phyloP scores from a whole-genome alignment of 1,140 invertebrate genomes.

The Drosophila sturtevanti region DNA sequence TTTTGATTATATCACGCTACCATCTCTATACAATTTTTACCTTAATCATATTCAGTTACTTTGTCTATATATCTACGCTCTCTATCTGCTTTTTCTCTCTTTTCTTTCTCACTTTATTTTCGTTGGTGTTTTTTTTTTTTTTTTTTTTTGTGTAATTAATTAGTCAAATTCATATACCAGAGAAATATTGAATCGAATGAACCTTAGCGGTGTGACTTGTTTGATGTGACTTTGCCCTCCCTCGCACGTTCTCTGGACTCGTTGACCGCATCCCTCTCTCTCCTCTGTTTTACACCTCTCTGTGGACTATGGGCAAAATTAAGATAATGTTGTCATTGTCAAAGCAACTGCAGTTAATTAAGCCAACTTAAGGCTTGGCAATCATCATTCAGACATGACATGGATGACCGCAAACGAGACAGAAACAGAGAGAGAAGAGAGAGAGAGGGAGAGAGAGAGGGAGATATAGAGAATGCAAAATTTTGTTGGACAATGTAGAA shows the following conservation, averaged over 20 bases:
- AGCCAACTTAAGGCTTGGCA: conserved; percentile 64
- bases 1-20: background rate
- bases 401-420: conserved; percentile 18
- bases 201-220: conserved; percentile 29
- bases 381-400: conserved; percentile 13
- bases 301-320: conserved; percentile 42
- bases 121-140: conserved; percentile 30
- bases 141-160: conserved; percentile 78
- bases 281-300: background rate
- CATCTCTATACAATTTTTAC: background rate
- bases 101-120: conserved; percentile 25
- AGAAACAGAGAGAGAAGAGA: conserved; percentile 19
- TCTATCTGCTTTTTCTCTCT: background rate
- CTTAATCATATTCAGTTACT: background rate
- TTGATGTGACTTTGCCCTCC: conserved; percentile 33
- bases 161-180: conserved; percentile 70
- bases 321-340: conserved; percentile 72
- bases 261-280: background rate
- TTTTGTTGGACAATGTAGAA: background rate
- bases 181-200: conserved; percentile 19
- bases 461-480: conserved; percentile 14
- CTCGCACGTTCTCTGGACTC: too few relatives aligned
- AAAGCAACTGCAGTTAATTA: conserved; percentile 77
- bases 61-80: background rate
- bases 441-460: too few relatives aligned